Evolutionary conservation across 2,113 vertebrate species (phyloP), one percentile per base, ranked within the genome.

Genomic region (Sinocyclocheilus grahami): DNA sequence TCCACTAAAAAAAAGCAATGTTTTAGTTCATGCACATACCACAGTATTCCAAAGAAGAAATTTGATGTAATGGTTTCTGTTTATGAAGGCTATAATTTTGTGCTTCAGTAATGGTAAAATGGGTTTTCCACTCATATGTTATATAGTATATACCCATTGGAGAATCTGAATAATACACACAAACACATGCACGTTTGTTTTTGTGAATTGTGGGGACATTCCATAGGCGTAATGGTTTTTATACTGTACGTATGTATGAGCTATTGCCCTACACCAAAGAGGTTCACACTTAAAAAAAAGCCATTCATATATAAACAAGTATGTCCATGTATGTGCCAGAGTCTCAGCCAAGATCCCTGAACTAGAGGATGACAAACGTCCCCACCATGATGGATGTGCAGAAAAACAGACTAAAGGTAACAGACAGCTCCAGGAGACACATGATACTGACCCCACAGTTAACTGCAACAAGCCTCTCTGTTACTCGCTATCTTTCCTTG

Each of bases 361-460:
- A 72, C 30, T 55, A 24, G 48, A 83, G 46, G 12, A 72, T 72
- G 18, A 83, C 65, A 55, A 72, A 83, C 48, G 2, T 55, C 24
- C 48, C 14, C 42, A 33, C 2, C 18, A 83, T 83, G 81, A 83
- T 53, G 30, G 65, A 83, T 83, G 81, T 24, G 63, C 46, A 83
- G 42, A 76, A 71, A 83, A 82, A 82, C 4, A 10, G 62, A 46
- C n/a, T 67, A 20, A 51, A 67, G 62, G 24, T 83, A 48, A 71
- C 65, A 71, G 48, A 27, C 81, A 82, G 42, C 39, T 82, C n/a
- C 39, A 55, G 42, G 71, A 83, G 81, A 83, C 46, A 71, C 63
- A 83, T 71, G 81, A 83, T 71, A 83, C 81, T 53, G 63, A 83
- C 46, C 63, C 37, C 63, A 71, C 27, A n/a, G 81, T 83, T 71